Percentiles rank a stretch among this genome's conserved stretches.
phyloP scores from a whole-genome alignment of 2,797 vertebrate species.

The Characodon lateralis region DNA sequence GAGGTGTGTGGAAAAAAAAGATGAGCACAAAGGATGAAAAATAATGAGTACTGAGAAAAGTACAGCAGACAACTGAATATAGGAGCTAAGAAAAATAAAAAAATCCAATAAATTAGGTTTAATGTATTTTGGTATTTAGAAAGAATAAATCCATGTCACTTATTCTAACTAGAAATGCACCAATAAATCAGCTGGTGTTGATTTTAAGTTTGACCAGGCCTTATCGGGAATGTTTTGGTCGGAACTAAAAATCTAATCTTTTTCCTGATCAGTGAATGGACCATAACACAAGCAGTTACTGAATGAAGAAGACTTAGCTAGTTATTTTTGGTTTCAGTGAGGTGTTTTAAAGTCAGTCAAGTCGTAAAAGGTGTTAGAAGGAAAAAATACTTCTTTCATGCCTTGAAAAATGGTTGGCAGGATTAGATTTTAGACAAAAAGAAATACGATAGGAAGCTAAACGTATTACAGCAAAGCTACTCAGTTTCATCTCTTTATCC shows the following conservation, averaged over 20 bases:
- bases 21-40: conserved; percentile 12
- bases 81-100: conserved; percentile 28
- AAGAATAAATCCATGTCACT: conserved; percentile 34
- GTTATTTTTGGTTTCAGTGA: background rate
- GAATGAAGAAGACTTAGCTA: background rate
- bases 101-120: conserved; percentile 5
- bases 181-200: background rate
- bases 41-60: background rate
- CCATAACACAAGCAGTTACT: background rate
- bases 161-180: background rate
- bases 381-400: background rate
- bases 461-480: background rate
- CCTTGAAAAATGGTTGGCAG: background rate
- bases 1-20: conserved; percentile 1
- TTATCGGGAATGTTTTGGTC: background rate
- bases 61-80: conserved; percentile 26
- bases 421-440: background rate
- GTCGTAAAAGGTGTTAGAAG: too few species aligned
- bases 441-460: background rate
- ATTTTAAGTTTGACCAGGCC: background rate
- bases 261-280: background rate
- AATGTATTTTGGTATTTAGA: conserved; percentile 26
- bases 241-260: background rate
- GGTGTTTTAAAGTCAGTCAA: background rate
- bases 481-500: background rate